Base-by-base conservation (phyloP, 2,797 vertebrate species). In the Taenioides sp. region DNA sequence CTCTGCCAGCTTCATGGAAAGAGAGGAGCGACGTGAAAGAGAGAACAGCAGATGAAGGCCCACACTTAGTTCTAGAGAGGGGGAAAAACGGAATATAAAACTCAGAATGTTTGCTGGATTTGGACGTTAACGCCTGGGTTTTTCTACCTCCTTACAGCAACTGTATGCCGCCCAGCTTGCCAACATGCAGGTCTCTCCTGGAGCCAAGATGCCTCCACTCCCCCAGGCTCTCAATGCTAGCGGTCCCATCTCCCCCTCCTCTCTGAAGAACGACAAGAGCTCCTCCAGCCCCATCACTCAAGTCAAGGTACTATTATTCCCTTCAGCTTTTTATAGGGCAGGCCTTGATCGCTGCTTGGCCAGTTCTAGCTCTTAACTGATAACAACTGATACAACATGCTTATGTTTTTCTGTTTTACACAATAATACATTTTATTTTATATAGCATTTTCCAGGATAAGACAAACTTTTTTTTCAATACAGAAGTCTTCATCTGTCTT, bases 101-200 rank as follows among this genome's bases (percentile, higher is more conserved):
- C 88, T 92, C 88, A 92, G 88, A 91, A 92, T 93, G 90, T 87
- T 89, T 90, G 84, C 89, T 91, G 89, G 78, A 84, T 91, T 89
- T 91, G 87, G 89, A 93, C 86, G 87, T 87, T 92, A 92, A 94
- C 76, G 88, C 80, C 84, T 65, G 82, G 89, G 73, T 91, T 92
- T 91, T 86, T 91, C 80, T 80, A 65, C 83, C 83, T 90, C 87
- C 83, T 95, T 91, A 82, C 94, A 99, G 98, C 98, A 99, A 94
- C 95, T 99, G 90, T 99, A 99, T 81, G 97, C 98, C 68, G 97
- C 98, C 92, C 98, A 99, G 92, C 94, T 99, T 92, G 97, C 98
- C 95, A 98, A 95, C 95, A 99, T 99, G 98, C 98, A 99, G 93
- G 95, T 97, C 92, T 99, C 98, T 92, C 98, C 98, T 79, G 97